phyloP scores from a whole-genome alignment of 1,140 invertebrate species.

The Drosophila tropicalis region DNA sequence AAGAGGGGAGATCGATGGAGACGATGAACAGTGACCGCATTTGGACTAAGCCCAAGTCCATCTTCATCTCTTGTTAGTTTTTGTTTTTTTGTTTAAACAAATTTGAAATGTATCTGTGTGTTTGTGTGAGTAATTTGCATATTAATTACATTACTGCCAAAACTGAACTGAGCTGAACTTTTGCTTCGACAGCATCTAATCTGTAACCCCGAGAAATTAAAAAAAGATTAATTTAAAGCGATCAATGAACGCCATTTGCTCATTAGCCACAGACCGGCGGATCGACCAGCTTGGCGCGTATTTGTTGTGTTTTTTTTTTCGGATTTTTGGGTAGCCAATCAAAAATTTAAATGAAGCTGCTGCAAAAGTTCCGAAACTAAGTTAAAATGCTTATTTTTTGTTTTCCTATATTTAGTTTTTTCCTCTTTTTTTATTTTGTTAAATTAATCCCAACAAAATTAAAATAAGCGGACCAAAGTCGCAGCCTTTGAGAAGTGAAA shows the following conservation, averaged over 20 bases:
- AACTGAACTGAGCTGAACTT: slow-evolving; percentile 77
- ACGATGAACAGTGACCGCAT: slow-evolving; percentile 38
- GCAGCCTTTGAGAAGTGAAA: slow-evolving; percentile 30
- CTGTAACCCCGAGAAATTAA: slow-evolving; percentile 79
- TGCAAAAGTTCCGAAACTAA: slow-evolving; percentile 72
- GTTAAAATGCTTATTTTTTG: slow-evolving; percentile 61
- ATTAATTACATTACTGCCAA: slow-evolving; percentile 73
- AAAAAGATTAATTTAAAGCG: slow-evolving; percentile 82
- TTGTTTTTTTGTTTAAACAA: slow-evolving; percentile 27
- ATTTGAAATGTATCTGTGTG: slow-evolving; percentile 54
- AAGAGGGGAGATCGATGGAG: not conserved
- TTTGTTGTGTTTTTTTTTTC: slow-evolving; percentile 22
- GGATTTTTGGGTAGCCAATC: slow-evolving; percentile 68
- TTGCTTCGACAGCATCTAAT: slow-evolving; percentile 77
- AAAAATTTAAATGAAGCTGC: slow-evolving; percentile 81
- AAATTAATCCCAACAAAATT: slow-evolving; percentile 62
- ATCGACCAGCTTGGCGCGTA: slow-evolving; percentile 63
- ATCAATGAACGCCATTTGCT: slow-evolving; percentile 82
- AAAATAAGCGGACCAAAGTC: slow-evolving; percentile 17
- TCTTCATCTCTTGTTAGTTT: slow-evolving; percentile 46
- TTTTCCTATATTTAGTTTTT: slow-evolving; percentile 2
- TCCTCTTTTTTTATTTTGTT: slow-evolving; percentile 41
- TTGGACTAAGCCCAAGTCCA: slow-evolving; percentile 57
- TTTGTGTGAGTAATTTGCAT: slow-evolving; percentile 75
- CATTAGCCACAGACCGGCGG: slow-evolving; percentile 66